A percentile compares a stretch with the other conserved stretches of the same genome.
These are phyloP conservation scores for Xenopus petersii DNA, from an alignment of 2,797 vertebrate species.

Conservation along the genomic window DNA sequence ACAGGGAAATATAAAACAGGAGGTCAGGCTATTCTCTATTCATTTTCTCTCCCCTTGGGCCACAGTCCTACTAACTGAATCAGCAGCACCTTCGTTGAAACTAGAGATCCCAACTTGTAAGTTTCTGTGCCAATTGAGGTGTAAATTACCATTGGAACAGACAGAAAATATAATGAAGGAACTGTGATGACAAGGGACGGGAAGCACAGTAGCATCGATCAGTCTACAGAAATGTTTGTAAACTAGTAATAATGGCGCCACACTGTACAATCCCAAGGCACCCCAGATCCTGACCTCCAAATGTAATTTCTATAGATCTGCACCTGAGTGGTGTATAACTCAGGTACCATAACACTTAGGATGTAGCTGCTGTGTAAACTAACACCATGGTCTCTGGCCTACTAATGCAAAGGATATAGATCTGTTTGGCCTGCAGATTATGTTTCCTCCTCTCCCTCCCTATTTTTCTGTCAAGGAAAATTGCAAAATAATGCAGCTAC, in stretches of 20 bases:
- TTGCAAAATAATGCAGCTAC: conserved; percentile 52
- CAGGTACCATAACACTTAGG: conserved; percentile 49
- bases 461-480: conserved; percentile 40
- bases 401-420: conserved; percentile 73
- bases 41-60: not conserved
- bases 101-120: not conserved
- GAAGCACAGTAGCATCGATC: conserved; percentile 56
- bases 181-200: conserved; percentile 49
- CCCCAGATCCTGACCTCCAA: conserved; percentile 63
- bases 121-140: conserved; percentile 47
- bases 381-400: conserved; percentile 50
- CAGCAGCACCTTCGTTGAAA: conserved; percentile 18
- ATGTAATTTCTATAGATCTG: conserved; percentile 65
- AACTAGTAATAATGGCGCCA: conserved; percentile 65
- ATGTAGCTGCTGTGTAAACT: conserved; percentile 57
- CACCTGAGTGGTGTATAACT: conserved; percentile 46
- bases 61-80: conserved; percentile 18
- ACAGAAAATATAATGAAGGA: conserved; percentile 57
- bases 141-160: conserved; percentile 63
- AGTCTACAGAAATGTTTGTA: conserved; percentile 69
- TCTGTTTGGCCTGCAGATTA: conserved; percentile 61
- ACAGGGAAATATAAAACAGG: not conserved
- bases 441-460: conserved; percentile 39
- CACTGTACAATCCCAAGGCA: conserved; percentile 54
- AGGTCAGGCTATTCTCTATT: not conserved